Percentiles rank a stretch among this genome's conserved stretches.
These are phyloP conservation scores for Nematopogon swammerdamellus DNA, from an alignment of 2,888 invertebrate species.

Conservation along the genomic window DNA sequence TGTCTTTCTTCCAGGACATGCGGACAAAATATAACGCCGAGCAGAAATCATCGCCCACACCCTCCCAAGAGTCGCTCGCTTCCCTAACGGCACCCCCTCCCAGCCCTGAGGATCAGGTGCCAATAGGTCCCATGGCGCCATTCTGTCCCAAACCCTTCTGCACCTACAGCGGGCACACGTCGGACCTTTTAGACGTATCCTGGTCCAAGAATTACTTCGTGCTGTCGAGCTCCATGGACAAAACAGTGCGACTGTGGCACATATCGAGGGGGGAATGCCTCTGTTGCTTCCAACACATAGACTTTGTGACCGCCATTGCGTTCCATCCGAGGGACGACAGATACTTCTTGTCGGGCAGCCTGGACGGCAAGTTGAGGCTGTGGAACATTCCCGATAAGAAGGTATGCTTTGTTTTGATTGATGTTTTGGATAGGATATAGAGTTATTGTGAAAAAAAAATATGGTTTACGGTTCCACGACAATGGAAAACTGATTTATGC, in stretches of 20 bases:
- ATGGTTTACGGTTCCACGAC: no score
- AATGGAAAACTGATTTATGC: no score
- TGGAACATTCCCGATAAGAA: conserved; percentile 99
- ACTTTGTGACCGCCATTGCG: conserved; percentile 98
- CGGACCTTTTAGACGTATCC: conserved; percentile 93
- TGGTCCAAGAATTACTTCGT: conserved; percentile 99
- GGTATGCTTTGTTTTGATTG: conserved; percentile 26
- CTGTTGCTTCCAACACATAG: conserved; percentile 98
- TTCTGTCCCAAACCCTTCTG: conserved; percentile 92
- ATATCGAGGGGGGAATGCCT: conserved; percentile 95
- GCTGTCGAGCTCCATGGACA: conserved; percentile 97
- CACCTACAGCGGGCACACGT: conserved; percentile 91
- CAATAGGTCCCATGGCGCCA: conserved; percentile 59
- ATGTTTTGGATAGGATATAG: no score
- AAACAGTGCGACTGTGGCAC: conserved; percentile 96
- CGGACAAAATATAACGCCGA: conserved; percentile 92
- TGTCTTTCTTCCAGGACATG: conserved; percentile 72
- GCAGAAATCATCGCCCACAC: conserved; percentile 85
- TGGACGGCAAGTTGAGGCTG: conserved; percentile 96
- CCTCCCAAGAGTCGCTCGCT: conserved; percentile 87
- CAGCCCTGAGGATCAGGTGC: conserved; percentile 48
- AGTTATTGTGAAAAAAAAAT: no score
- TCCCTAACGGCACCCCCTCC: conserved; percentile 53
- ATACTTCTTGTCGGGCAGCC: conserved; percentile 93
- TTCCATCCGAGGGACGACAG: conserved; percentile 93